Evolutionary conservation across 2,113 vertebrate species (phyloP).

Genomic region (Tachycineta bicolor): DNA sequence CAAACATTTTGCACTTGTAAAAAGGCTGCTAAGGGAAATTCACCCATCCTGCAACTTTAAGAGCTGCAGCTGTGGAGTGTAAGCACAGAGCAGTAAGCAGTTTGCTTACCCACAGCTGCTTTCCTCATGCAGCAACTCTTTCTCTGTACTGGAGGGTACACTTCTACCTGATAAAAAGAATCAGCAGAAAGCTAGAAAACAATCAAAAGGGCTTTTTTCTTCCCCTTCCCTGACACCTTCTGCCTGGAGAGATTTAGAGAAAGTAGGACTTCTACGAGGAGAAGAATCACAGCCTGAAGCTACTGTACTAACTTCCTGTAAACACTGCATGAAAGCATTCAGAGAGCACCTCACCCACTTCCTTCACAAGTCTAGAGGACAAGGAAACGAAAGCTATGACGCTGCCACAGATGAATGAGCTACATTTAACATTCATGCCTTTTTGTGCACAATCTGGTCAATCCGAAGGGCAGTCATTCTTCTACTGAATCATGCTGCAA

Average conservation of each 20-base stretch:
- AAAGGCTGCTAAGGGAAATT: neutral
- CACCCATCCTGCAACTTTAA: neutral
- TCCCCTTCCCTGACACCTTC: neutral
- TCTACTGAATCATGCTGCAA: neutral
- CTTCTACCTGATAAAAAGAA: neutral
- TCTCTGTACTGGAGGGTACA: neutral
- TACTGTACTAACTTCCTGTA: neutral
- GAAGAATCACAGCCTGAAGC: neutral
- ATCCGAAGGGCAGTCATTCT: accelerated
- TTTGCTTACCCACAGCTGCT: neutral
- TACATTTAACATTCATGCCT: neutral
- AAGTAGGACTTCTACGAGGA: neutral
- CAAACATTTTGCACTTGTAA: neutral
- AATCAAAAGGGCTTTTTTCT: neutral
- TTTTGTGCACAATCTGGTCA: neutral
- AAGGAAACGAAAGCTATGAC: neutral
- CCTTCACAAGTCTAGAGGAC: neutral
- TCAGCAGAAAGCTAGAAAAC: neutral
- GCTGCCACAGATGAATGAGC: neutral
- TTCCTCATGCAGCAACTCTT: neutral
- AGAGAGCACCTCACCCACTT: neutral
- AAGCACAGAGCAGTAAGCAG: neutral
- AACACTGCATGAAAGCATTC: neutral
- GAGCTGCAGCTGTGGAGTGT: neutral
- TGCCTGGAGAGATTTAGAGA: neutral